A percentile compares a stretch with the other conserved stretches of the same genome.
These are phyloP conservation scores for Anthoptus insignis DNA, from an alignment of 2,888 invertebrate species.

Conservation along the genomic window DNA sequence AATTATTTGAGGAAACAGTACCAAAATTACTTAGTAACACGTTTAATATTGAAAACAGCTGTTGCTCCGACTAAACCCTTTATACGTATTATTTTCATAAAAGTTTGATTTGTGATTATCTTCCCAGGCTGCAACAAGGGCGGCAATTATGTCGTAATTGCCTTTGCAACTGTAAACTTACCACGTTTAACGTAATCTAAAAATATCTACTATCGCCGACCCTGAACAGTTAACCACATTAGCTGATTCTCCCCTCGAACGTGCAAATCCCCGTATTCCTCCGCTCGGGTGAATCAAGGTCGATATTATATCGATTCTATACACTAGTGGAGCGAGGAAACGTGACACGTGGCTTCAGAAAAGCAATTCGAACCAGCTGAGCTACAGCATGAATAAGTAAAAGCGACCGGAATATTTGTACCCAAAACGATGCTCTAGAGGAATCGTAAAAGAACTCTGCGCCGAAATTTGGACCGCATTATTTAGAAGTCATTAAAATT, in stretches of 20 bases:
- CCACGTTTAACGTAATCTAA: conserved; percentile 21
- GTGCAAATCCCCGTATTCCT: conserved; percentile 68
- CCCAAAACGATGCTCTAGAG: not conserved
- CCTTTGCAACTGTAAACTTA: conserved; percentile 14
- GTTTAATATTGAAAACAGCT: conserved; percentile 24
- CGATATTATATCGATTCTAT: conserved; percentile 67
- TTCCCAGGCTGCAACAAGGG: conserved; percentile 16
- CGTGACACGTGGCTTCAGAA: conserved; percentile 25
- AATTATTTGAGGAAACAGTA: conserved; percentile 28
- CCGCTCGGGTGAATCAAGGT: conserved; percentile 74
- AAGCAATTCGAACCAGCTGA: conserved; percentile 32
- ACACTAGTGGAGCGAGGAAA: conserved; percentile 38
- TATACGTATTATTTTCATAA: not conserved
- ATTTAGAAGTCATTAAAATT: conserved; percentile 9
- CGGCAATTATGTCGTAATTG: not conserved
- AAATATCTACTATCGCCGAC: conserved; percentile 28
- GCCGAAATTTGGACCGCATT: conserved; percentile 8
- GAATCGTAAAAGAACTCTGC: conserved; percentile 7
- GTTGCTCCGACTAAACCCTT: conserved; percentile 9
- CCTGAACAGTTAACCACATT: conserved; percentile 32
- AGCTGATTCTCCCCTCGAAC: conserved; percentile 51
- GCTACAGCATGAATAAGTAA: conserved; percentile 9
- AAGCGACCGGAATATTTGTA: not conserved
- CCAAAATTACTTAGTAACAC: conserved; percentile 18
- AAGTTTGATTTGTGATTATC: conserved; percentile 12